Conservation (phyloP, 2,113 vertebrate species). For the Boulengeromyrus knoepffleri region DNA sequence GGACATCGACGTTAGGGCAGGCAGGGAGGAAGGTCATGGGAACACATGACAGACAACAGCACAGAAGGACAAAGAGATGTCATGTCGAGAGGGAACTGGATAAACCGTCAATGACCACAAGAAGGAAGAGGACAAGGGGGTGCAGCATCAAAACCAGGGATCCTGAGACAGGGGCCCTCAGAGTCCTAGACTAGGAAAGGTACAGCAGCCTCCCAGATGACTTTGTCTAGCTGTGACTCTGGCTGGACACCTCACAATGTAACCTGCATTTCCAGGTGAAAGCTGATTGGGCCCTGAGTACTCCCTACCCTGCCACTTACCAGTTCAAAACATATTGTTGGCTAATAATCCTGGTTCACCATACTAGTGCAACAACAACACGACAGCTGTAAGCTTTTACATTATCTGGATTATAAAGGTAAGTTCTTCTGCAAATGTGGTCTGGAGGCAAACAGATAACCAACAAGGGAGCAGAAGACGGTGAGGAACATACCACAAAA, state of each 20-base stretch:
- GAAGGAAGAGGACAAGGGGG: constrained; percentile 25
- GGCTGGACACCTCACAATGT: not conserved
- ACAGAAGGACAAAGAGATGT: constrained; percentile 51
- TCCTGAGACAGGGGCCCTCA: constrained; percentile 34
- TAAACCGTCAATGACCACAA: constrained; percentile 38
- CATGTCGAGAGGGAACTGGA: constrained; percentile 50
- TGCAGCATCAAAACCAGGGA: constrained; percentile 27
- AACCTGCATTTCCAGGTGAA: not conserved
- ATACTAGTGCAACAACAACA: not conserved
- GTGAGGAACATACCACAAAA: constrained; percentile 34
- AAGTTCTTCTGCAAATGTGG: constrained; percentile 20
- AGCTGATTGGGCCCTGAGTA: not conserved
- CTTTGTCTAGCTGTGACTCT: constrained; percentile 34
- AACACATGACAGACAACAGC: constrained; percentile 34
- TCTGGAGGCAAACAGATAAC: constrained; percentile 28
- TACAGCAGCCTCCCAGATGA: constrained; percentile 61
- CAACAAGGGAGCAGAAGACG: constrained; percentile 7
- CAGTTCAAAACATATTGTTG: not conserved
- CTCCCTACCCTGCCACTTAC: not conserved
- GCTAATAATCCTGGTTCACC: not conserved
- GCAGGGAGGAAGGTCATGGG: constrained; percentile 48
- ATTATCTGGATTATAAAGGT: not conserved
- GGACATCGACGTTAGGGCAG: constrained; percentile 48
- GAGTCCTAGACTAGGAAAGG: constrained; percentile 52
- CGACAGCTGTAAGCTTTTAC: constrained; percentile 10